Base-by-base conservation (phyloP, 2,797 vertebrate genomes). In the Oophaga sylvatica region DNA sequence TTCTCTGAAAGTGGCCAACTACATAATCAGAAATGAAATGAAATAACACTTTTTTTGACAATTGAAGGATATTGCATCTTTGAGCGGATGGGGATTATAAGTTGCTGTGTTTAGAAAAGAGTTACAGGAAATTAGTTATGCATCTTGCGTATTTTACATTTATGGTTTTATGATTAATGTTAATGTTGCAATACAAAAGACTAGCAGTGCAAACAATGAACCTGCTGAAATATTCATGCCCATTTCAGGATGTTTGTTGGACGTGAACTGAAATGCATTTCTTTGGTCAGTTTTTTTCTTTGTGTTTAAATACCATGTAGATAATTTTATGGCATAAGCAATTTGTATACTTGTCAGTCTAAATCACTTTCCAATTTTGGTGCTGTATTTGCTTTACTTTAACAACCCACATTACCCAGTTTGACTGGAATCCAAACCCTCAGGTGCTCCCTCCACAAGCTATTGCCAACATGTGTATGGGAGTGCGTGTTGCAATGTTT, bases 401-500 rank as follows among this genome's bases (percentile, higher is more conserved):
- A 70, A 41, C 75, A n/a, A 53, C 59, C 75, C 41, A 31, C 53
- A 68, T 59, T 67, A 70, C 53, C 41, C 29, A 57, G 76, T 70
- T 83, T 86, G 77, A 79, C 63, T 80, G 31, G 8, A 31, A 70
- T 80, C 75, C 84, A 86, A 79, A 59, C 84, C 84, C 78, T 67
- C 67, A 86, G 84, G 76, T 86, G 60, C 26, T 41, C 22, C 60
- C 67, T 22, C 8, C 56, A 26, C 45, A 35, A 53, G 29, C 45
- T 0, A 41, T 62, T 31, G 41, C n/a, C 59, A 65, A 56, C 20
- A 77, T 26, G 70, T 15, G n/a, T 12, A 4, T 26, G 65, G 12
- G 19, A 70, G 48, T 56, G 41, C 16, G 35, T 63, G 35, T 15
- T 65, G 20, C 60, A 45, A 5, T 60, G 45, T 56, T 31, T 78